These are phyloP conservation scores for Diorhabda elongata DNA, from an alignment of 1,140 invertebrate genomes.

Conservation along the genomic window DNA sequence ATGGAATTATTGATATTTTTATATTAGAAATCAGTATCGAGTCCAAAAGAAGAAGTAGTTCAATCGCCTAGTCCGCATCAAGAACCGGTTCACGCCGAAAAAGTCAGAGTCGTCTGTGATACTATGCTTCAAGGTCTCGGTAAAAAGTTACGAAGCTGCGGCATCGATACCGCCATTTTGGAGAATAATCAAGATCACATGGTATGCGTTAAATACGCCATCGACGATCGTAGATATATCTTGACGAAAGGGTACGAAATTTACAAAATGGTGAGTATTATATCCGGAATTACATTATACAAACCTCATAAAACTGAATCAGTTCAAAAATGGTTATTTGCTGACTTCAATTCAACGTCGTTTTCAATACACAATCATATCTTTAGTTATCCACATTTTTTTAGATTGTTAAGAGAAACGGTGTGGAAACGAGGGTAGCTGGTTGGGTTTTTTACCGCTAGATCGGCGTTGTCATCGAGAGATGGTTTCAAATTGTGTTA, in stretches of 20 bases:
- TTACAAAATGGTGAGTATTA: conserved; percentile 44
- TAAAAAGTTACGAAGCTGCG: conserved; percentile 59
- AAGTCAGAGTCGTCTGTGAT: conserved; percentile 53
- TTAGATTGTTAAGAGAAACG: too few relatives aligned
- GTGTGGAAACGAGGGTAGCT: too few relatives aligned
- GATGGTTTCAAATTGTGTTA: too few relatives aligned
- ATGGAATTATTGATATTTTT: background rate
- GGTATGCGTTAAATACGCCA: conserved; percentile 51
- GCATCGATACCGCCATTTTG: conserved; percentile 59
- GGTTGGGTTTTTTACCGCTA: too few relatives aligned
- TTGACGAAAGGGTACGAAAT: conserved; percentile 52
- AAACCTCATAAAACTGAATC: too few relatives aligned
- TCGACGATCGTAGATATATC: conserved; percentile 54
- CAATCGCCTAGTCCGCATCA: conserved; percentile 31
- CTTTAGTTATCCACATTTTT: too few relatives aligned
- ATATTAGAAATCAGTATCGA: conserved; percentile 14
- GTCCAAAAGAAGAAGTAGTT: conserved; percentile 16
- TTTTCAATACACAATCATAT: too few relatives aligned
- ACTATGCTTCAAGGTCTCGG: conserved; percentile 55
- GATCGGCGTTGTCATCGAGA: too few relatives aligned
- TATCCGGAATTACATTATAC: too few relatives aligned
- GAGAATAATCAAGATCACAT: conserved; percentile 51
- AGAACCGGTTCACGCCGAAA: conserved; percentile 28
- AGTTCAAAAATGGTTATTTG: too few relatives aligned
- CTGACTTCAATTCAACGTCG: too few relatives aligned